Evolutionary conservation across 37 sponge, comb jelly and placozoan genomes (phyloP).

Genomic region (Ephydatia muelleri): DNA sequence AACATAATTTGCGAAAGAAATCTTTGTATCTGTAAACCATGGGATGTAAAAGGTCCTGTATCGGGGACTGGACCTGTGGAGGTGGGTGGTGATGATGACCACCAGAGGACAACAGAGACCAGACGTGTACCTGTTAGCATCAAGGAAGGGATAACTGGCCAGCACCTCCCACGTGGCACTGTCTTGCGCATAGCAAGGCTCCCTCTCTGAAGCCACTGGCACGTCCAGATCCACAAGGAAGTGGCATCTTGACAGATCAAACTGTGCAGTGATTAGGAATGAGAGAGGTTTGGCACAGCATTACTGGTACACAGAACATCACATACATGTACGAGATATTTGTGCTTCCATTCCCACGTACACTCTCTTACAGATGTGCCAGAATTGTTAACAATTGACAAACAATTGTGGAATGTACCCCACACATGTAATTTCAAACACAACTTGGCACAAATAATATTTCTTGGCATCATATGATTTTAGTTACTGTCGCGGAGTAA

Average conservation of each 20-base stretch:
- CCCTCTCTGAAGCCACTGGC: constrained; percentile 38
- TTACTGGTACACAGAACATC: no score
- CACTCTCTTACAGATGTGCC: no score
- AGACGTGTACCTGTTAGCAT: constrained; percentile 48
- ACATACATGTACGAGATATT: no score
- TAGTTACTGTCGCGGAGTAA: no score
- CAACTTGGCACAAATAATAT: no score
- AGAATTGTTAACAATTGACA: no score
- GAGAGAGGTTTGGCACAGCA: no score
- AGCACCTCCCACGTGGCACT: constrained; percentile 73
- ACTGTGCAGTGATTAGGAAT: constrained; percentile 32
- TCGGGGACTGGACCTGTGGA: constrained; percentile 71
- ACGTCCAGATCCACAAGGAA: constrained; percentile 87
- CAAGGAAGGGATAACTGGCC: constrained; percentile 72
- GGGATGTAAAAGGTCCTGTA: constrained; percentile 89
- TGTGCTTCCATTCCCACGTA: no score
- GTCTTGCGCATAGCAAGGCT: constrained; percentile 74
- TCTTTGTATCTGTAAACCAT: constrained; percentile 24
- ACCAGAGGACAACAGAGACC: background rate
- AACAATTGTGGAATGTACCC: no score
- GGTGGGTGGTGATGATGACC: background rate
- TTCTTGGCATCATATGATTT: no score
- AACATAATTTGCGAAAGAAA: constrained; percentile 42
- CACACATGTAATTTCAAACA: no score
- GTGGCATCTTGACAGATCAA: constrained; percentile 76